Base-by-base conservation (phyloP, 2,888 invertebrate genomes). In the Congeria kusceri region DNA sequence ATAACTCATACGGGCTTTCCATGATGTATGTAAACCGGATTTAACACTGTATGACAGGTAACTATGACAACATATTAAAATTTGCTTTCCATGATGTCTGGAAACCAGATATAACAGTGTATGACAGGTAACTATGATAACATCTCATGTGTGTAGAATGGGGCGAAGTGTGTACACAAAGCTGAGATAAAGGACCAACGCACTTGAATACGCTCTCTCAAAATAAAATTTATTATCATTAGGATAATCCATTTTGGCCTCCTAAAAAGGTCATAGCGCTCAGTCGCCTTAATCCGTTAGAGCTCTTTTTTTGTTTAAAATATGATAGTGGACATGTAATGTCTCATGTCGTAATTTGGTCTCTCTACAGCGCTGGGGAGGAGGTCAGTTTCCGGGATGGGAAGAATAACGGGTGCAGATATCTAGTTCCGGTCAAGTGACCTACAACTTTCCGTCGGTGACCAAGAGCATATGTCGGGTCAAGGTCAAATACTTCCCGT, bases 371-470 rank as follows among this genome's bases (percentile, higher is more conserved):
- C 87, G 94, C 95, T 61, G 94, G 94, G 75, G 95, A 95, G 84
- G 94, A 94, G 53, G 85, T 82, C 11, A 86, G 90, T 94, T 94
- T 9, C 92, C 93, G 1, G 94, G 94, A 2, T 93, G 94, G 86
- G 94, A 94, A 93, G 92, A 93, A 46, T 94, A 94, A 62, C 90
- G 94, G 47, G 94, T 94, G 4, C 94, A 94, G 92, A 92, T 95
- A 20, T 91, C 92, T 29, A 90, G 89, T 74, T 92, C 93, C 75
- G 95, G 95, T 11, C 92, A 92, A 28, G 94, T 95, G 3, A 94
- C 94, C 85, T 95, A 95, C 94, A 94, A 94, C 18, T 94, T 94
- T 18, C 95, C 95, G 44, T 94, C 94, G 27, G 94, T 94, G 77
- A 92, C 95, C 18, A 92, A 94, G 29, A 94, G 94, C 77, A 93